Evolutionary conservation across 2,888 invertebrate genomes (phyloP).

Genomic region (Callinectes sapidus): DNA sequence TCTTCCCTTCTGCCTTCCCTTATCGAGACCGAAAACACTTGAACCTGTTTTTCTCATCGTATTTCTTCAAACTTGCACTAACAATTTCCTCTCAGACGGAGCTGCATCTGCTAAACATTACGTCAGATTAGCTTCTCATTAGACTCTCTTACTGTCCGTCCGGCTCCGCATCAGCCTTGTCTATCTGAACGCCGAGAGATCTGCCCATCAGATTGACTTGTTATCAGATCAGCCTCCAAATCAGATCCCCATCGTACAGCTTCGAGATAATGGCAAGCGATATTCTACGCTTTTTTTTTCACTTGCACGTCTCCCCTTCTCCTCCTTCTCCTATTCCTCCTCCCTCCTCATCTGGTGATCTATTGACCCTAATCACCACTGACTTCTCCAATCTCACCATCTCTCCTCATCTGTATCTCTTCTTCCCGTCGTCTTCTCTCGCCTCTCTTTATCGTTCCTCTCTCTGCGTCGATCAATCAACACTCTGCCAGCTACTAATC

Average conservation of each 20-base stretch:
- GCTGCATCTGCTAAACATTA: not conserved
- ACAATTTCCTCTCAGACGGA: not conserved
- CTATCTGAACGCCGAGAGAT: not conserved
- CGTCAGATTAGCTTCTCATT: constrained; percentile 33
- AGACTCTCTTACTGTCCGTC: not conserved
- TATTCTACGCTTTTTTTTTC: not conserved
- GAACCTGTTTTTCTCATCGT: constrained; percentile 1
- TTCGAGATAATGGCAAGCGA: not conserved
- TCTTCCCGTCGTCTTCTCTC: not conserved
- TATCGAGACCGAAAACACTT: not conserved
- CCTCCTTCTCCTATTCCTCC: not conserved
- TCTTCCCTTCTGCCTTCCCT: not conserved
- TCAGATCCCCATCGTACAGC: not conserved
- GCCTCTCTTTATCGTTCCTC: not conserved
- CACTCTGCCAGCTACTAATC: not conserved
- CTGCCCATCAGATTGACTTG: constrained; percentile 23
- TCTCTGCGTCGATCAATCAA: not conserved
- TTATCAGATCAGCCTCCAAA: not conserved
- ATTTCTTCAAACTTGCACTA: constrained; percentile 2
- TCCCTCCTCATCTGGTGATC: constrained; percentile 9
- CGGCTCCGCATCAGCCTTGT: not conserved
- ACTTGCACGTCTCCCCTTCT: not conserved
- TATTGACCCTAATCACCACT: constrained; percentile 29
- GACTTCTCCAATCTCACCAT: constrained; percentile 2
- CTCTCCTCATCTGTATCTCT: not conserved